A percentile compares a stretch with the other conserved stretches of the same genome.
Evolutionary conservation across 2,113 vertebrate species (phyloP).

Genomic region (Microtus richardsoni): DNA sequence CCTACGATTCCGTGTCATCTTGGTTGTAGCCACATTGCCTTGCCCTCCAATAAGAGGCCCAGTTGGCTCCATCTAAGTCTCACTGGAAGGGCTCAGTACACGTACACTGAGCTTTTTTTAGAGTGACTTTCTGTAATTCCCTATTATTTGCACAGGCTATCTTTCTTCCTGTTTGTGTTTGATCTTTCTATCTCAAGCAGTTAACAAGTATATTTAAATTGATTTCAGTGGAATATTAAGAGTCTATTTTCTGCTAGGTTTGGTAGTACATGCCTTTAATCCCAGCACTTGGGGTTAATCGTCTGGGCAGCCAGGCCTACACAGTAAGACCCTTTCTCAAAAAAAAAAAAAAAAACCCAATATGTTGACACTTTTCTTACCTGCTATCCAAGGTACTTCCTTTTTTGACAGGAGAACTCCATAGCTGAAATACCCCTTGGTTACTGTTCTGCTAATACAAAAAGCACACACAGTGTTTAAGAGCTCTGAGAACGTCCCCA

Average conservation of each 20-base stretch:
- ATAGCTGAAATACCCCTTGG: conserved; percentile 55
- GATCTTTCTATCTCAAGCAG: not conserved
- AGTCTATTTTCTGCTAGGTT: not conserved
- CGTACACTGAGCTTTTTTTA: not conserved
- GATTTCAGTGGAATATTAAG: conserved; percentile 15
- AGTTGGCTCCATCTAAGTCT: not conserved
- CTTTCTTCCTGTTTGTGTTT: not conserved
- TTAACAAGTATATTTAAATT: not conserved
- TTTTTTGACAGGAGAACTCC: conserved; percentile 56
- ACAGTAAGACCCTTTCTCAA: not conserved
- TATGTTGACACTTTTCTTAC: conserved; percentile 56
- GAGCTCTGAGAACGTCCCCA: not conserved
- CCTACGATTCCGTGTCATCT: not conserved
- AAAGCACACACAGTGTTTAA: not conserved
- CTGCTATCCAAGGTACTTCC: conserved; percentile 50
- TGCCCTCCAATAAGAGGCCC: not conserved
- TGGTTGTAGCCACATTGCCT: not conserved
- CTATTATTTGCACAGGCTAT: not conserved
- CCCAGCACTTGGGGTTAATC: not conserved
- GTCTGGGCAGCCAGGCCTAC: not conserved
- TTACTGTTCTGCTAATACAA: conserved; percentile 68
- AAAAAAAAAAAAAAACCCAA: not conserved
- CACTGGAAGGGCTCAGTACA: too few species aligned
- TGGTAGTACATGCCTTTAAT: not conserved
- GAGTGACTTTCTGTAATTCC: not conserved